Conservation (phyloP, 2,113 vertebrate genomes). For the Syngnathoides biaculeatus region DNA sequence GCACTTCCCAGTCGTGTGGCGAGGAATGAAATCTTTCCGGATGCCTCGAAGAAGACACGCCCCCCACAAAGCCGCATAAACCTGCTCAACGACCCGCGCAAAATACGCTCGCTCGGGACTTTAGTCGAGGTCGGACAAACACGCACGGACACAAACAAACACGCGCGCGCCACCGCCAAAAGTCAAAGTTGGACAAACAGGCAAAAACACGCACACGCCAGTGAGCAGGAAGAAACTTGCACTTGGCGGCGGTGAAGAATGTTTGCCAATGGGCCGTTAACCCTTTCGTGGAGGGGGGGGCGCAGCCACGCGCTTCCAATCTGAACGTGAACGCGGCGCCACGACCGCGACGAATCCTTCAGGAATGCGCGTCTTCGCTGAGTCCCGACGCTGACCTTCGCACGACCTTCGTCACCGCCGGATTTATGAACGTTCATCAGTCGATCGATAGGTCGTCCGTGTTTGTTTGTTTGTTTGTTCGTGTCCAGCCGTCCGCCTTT, state of each 20-base stretch:
- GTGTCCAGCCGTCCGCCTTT: no score
- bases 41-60: background rate
- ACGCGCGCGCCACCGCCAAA: background rate
- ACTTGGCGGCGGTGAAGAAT: background rate
- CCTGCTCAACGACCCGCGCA: background rate
- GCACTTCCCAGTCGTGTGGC: no score
- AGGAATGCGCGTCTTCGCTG: conserved; percentile 5
- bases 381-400: no score
- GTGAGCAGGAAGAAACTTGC: background rate
- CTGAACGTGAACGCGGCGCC: background rate
- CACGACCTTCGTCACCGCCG: no score
- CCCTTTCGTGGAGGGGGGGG: no score
- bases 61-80: background rate
- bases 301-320: background rate
- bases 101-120: background rate
- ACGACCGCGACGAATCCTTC: background rate
- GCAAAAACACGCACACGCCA: no score
- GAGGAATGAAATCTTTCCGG: conserved; percentile 40
- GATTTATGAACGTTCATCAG: no score
- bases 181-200: background rate
- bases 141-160: background rate
- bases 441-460: no score
- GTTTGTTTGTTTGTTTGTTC: no score
- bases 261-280: background rate
- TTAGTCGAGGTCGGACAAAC: conserved; percentile 13